Evolutionary conservation across 1,140 invertebrate species (phyloP).

Genomic region (Danaus plexippus): DNA sequence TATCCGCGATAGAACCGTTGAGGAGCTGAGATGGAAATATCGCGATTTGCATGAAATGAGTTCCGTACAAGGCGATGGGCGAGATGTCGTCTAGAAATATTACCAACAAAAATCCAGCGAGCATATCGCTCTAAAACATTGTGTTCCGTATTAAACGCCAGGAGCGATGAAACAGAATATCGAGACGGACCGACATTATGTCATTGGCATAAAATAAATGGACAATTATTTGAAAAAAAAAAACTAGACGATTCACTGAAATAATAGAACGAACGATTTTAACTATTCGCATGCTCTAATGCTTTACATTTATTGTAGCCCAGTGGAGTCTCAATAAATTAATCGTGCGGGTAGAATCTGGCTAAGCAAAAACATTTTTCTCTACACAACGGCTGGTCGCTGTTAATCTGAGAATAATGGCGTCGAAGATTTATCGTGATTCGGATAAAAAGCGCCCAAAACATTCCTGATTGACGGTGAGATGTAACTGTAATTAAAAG

Average conservation of each 20-base stretch:
- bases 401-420: conserved; percentile 55
- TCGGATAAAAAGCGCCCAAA: conserved; percentile 37
- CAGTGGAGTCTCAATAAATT: conserved; percentile 32
- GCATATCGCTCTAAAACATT: conserved; percentile 4
- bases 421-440: conserved; percentile 43
- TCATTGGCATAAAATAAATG: too few relatives aligned
- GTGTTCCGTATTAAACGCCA: conserved; percentile 6
- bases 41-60: conserved; percentile 55
- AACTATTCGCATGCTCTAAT: conserved; percentile 11
- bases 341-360: conserved; percentile 28
- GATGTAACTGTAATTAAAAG: conserved; percentile 58
- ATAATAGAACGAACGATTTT: conserved; percentile 8
- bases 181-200: too few relatives aligned
- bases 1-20: conserved; percentile 8
- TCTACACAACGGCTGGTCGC: conserved; percentile 35
- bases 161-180: too few relatives aligned
- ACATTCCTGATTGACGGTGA: conserved; percentile 42
- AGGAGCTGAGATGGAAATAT: conserved; percentile 14
- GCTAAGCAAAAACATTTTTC: conserved; percentile 54
- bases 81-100: conserved; percentile 12
- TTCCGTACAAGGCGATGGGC: conserved; percentile 20
- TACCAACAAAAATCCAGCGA: conserved; percentile 7
- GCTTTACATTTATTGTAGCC: conserved; percentile 20
- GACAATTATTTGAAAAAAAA: too few relatives aligned
- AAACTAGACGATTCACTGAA: too few relatives aligned